A percentile compares a stretch with the other conserved stretches of the same genome.
Conservation (phyloP, 2,113 vertebrate genomes). For the Neofelis nebulosa region DNA sequence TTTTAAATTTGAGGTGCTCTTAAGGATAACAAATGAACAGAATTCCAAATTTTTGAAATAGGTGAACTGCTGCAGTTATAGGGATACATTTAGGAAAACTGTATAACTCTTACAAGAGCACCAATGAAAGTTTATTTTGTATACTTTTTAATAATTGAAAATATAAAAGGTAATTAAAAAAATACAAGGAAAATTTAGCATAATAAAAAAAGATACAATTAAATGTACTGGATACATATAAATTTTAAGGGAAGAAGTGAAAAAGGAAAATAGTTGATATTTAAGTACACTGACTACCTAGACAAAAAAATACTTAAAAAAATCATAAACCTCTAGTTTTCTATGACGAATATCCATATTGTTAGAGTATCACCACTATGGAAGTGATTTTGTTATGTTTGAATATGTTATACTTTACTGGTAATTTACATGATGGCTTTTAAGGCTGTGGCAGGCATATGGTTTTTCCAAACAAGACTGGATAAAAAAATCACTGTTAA, state of each 20-base stretch:
- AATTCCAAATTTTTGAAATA: slow-evolving; percentile 89
- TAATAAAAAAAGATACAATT: slow-evolving; percentile 89
- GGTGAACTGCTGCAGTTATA: slow-evolving; percentile 89
- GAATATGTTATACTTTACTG: slow-evolving; percentile 87
- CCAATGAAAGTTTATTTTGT: slow-evolving; percentile 90
- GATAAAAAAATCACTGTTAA: slow-evolving; percentile 86
- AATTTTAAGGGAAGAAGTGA: slow-evolving; percentile 90
- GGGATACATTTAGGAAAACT: slow-evolving; percentile 88
- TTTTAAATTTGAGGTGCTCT: slow-evolving; percentile 90
- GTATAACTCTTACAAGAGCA: slow-evolving; percentile 90
- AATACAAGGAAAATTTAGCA: slow-evolving; percentile 91
- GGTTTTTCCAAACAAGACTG: slow-evolving; percentile 85
- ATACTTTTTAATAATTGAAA: slow-evolving; percentile 91
- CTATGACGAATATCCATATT: slow-evolving; percentile 89
- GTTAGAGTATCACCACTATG: slow-evolving; percentile 85
- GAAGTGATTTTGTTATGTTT: slow-evolving; percentile 88
- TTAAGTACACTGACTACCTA: slow-evolving; percentile 89
- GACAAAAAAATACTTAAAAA: slow-evolving; percentile 85
- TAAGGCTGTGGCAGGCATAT: slow-evolving; percentile 89
- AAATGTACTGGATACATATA: slow-evolving; percentile 92
- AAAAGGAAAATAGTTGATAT: slow-evolving; percentile 89
- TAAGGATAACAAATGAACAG: slow-evolving; percentile 90
- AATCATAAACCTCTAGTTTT: slow-evolving; percentile 86
- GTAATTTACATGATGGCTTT: slow-evolving; percentile 91
- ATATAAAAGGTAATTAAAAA: slow-evolving; percentile 93